Evolutionary conservation across 2,888 invertebrate species (phyloP).

Genomic region (Tipula vernalis): DNA sequence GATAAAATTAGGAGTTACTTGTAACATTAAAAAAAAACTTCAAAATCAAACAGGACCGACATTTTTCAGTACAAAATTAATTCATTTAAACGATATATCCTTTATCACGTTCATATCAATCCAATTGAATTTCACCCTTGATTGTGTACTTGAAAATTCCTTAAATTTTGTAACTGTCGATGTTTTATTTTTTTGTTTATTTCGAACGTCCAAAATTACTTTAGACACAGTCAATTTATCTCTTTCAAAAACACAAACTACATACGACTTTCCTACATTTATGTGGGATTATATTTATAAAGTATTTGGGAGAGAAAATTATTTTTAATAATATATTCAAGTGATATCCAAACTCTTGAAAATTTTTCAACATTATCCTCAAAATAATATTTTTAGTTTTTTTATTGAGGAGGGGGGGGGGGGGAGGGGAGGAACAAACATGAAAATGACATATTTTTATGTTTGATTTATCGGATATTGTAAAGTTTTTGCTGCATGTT

Average conservation of each 20-base stretch:
- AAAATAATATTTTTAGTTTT: not conserved
- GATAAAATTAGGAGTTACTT: not conserved
- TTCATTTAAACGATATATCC: not conserved
- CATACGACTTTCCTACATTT: not conserved
- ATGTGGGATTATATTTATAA: not conserved
- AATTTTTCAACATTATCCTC: not conserved
- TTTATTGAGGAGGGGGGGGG: too few relatives aligned
- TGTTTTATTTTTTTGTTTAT: not conserved
- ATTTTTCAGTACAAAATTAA: not conserved
- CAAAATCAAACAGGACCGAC: not conserved
- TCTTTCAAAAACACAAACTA: not conserved
- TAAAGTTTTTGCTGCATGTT: not conserved
- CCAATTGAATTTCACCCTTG: not conserved
- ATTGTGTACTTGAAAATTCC: not conserved
- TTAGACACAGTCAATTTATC: not conserved
- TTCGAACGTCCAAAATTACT: not conserved
- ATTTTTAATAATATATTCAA: not conserved
- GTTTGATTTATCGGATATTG: not conserved
- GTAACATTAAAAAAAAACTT: not conserved
- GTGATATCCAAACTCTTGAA: not conserved
- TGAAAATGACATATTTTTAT: not conserved
- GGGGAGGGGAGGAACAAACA: too few relatives aligned
- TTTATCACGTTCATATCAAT: not conserved
- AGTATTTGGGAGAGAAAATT: not conserved
- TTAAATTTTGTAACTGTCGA: not conserved